A percentile compares a stretch with the other conserved stretches of the same genome.
Conservation (phyloP, 2,888 invertebrate species). For the Macropis europaea region DNA sequence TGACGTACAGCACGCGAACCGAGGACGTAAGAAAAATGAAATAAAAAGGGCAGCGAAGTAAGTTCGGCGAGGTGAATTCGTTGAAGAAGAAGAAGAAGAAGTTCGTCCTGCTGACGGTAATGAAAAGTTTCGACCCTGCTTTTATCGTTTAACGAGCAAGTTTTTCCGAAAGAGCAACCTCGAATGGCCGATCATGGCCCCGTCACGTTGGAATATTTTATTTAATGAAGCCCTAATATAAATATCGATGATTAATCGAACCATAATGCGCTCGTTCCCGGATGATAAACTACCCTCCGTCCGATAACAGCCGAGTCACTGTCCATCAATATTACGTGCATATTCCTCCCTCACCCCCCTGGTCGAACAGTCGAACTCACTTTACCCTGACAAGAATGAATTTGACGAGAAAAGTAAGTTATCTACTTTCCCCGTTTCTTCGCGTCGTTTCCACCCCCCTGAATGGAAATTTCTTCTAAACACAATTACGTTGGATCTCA, state of each 20-base stretch:
- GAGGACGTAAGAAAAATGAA: conserved; percentile 5
- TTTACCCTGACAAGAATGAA: conserved; percentile 57
- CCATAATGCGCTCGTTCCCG: conserved; percentile 75
- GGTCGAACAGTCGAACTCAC: conserved; percentile 63
- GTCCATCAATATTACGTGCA: conserved; percentile 76
- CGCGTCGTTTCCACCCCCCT: conserved; percentile 20
- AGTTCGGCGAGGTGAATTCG: conserved; percentile 14
- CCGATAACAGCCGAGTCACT: conserved; percentile 75
- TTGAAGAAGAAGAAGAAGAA: conserved; percentile 21
- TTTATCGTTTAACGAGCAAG: conserved; percentile 31
- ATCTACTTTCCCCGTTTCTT: conserved; percentile 55
- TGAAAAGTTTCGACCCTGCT: conserved; percentile 43
- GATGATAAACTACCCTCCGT: conserved; percentile 73
- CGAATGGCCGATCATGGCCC: conserved; percentile 4
- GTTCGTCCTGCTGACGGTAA: conserved; percentile 34
- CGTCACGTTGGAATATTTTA: conserved; percentile 57
- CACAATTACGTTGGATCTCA: conserved; percentile 54
- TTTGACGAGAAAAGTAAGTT: conserved; percentile 64
- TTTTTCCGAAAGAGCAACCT: conserved; percentile 27
- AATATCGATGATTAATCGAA: conserved; percentile 79
- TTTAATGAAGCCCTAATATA: conserved; percentile 75
- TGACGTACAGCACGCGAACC: conserved; percentile 21
- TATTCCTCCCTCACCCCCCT: conserved; percentile 40
- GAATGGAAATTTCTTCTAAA: conserved; percentile 53
- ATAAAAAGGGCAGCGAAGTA: background rate